Evolutionary conservation across 2,888 invertebrate species (phyloP).

Genomic region (Rhagonycha fulva): DNA sequence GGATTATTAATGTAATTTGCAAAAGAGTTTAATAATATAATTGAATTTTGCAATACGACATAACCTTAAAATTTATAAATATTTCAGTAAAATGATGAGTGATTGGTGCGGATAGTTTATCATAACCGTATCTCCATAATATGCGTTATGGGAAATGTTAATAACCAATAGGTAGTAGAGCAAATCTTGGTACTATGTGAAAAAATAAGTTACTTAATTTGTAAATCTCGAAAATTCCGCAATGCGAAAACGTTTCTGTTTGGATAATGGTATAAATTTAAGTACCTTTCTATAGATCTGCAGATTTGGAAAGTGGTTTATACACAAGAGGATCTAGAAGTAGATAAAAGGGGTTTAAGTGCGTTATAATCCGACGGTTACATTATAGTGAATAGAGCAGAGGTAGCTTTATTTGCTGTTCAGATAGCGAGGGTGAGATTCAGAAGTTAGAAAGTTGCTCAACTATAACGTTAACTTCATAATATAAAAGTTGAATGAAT

Average conservation of each 20-base stretch:
- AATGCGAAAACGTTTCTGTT: conserved; percentile 2
- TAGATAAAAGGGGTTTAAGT: conserved; percentile 52
- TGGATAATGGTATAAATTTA: conserved; percentile 27
- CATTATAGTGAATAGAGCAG: conserved; percentile 49
- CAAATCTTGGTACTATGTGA: neutral
- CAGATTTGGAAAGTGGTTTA: conserved; percentile 40
- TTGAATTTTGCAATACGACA: neutral
- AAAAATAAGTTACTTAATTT: neutral
- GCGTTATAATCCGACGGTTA: conserved; percentile 53
- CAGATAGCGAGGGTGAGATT: conserved; percentile 31
- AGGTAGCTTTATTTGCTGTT: conserved; percentile 33
- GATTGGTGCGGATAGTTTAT: too few species aligned
- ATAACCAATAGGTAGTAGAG: neutral
- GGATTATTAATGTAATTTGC: too few species aligned
- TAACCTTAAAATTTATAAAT: neutral
- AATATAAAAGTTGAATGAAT: neutral
- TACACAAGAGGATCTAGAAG: conserved; percentile 48
- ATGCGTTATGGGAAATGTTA: neutral
- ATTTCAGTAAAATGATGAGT: too few species aligned
- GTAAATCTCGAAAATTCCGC: neutral
- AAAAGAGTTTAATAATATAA: too few species aligned
- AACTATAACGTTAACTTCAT: conserved; percentile 12
- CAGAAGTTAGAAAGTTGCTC: conserved; percentile 34
- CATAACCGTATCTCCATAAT: too few species aligned
- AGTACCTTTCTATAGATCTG: conserved; percentile 35